These are phyloP conservation scores for Chaetogeoica ovagalla DNA, from an alignment of 2,888 invertebrate species.

Conservation along the genomic window DNA sequence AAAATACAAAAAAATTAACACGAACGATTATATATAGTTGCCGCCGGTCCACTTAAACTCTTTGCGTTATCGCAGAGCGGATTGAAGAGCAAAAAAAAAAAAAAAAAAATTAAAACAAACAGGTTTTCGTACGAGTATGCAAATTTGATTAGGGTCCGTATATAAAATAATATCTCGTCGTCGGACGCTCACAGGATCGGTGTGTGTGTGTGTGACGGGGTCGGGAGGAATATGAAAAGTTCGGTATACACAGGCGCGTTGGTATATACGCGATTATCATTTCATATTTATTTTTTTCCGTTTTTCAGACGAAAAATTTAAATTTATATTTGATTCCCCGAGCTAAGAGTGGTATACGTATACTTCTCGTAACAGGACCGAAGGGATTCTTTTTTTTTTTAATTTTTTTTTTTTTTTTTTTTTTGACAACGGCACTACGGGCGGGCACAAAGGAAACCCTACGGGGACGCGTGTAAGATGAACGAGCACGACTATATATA, in stretches of 20 bases:
- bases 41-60: slow-evolving; percentile 41
- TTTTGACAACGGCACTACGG: slow-evolving; percentile 28
- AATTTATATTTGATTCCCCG: slow-evolving; percentile 51
- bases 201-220: not conserved
- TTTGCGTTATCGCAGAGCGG: slow-evolving; percentile 27
- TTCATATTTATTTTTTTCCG: slow-evolving; percentile 2
- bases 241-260: slow-evolving; percentile 14
- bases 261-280: slow-evolving; percentile 44
- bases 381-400: slow-evolving; percentile 8
- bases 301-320: slow-evolving; percentile 43
- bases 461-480: slow-evolving; percentile 52
- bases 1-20: not conserved
- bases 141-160: slow-evolving; percentile 49
- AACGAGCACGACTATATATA: slow-evolving; percentile 27
- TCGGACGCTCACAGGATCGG: too few relatives aligned
- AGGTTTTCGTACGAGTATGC: slow-evolving; percentile 44
- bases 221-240: slow-evolving; percentile 24
- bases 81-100: slow-evolving; percentile 18
- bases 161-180: too few relatives aligned
- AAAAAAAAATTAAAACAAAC: slow-evolving; percentile 40
- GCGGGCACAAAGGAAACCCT: slow-evolving; percentile 49
- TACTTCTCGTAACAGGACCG: slow-evolving; percentile 11
- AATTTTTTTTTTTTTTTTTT: slow-evolving; percentile 28
- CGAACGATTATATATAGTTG: slow-evolving; percentile 32
- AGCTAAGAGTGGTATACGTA: slow-evolving; percentile 22